phyloP scores from a whole-genome alignment of 1,140 invertebrate species.

The Drosophila cardini region DNA sequence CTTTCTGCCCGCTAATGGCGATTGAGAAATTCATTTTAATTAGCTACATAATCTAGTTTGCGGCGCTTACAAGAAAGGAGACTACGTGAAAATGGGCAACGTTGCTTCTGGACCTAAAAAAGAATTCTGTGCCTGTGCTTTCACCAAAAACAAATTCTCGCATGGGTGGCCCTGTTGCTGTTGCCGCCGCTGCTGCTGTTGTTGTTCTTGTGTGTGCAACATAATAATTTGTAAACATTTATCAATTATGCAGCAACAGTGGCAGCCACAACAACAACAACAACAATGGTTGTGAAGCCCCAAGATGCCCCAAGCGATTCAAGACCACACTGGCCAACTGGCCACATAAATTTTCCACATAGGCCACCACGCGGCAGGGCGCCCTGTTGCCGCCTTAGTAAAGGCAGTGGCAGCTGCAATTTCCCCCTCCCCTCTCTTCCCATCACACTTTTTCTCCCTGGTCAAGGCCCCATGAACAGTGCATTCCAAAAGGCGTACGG shows the following conservation, averaged over 20 bases:
- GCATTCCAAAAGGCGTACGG: conserved; percentile 60
- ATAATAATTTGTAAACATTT: conserved; percentile 83
- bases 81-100: conserved; percentile 48
- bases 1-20: background rate
- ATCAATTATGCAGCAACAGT: conserved; percentile 80
- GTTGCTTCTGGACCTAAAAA: background rate
- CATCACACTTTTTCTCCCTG: background rate
- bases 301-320: conserved; percentile 44
- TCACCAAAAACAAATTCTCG: conserved; percentile 43
- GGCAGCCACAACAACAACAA: conserved; percentile 45
- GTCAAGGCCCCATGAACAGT: too few relatives aligned
- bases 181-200: conserved; percentile 19
- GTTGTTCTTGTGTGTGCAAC: conserved; percentile 68
- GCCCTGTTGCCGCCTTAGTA: conserved; percentile 1
- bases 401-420: background rate
- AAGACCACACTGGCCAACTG: conserved; percentile 43
- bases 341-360: conserved; percentile 75
- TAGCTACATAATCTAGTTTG: conserved; percentile 50
- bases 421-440: background rate
- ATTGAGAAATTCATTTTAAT: conserved; percentile 73
- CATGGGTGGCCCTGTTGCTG: conserved; percentile 57
- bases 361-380: conserved; percentile 59
- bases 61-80: conserved; percentile 35
- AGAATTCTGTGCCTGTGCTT: conserved; percentile 41
- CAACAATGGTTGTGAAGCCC: conserved; percentile 54